phyloP scores from a whole-genome alignment of 2,113 vertebrate species.

The Rhinopomastus cyanomelas region DNA sequence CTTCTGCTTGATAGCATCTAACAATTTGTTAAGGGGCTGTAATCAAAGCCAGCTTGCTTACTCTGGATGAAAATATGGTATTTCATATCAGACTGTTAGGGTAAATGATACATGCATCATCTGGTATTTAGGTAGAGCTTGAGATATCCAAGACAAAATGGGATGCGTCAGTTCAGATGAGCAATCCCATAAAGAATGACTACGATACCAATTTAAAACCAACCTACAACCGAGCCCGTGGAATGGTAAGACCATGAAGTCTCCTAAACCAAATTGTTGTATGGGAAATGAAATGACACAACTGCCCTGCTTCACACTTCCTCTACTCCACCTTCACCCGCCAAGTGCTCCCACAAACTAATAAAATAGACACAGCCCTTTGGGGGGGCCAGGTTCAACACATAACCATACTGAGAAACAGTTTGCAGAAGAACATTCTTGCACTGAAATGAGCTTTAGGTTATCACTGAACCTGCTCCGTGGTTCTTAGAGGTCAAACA shows the following conservation, averaged over 20 bases:
- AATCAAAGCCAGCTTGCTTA: background rate
- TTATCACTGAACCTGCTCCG: background rate
- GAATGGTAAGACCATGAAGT: background rate
- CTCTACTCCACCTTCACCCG: background rate
- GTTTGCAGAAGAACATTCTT: background rate
- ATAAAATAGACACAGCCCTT: background rate
- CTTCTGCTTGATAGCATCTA: background rate
- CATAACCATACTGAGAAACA: fast-evolving
- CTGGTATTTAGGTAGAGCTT: background rate
- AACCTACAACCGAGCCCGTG: fast-evolving
- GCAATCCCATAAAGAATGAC: background rate
- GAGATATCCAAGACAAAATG: background rate
- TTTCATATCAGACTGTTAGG: background rate
- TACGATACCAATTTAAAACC: background rate
- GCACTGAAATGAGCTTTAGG: background rate
- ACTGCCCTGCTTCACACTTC: background rate
- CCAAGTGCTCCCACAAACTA: background rate
- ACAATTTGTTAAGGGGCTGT: background rate
- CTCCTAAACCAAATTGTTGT: fast-evolving
- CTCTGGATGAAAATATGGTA: background rate
- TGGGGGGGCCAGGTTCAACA: background rate
- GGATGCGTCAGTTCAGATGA: background rate
- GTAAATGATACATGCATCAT: background rate
- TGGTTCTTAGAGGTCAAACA: background rate
- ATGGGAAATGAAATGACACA: background rate